A percentile compares a stretch with the other conserved stretches of the same genome.
These are phyloP conservation scores for Dinocampus coccinellae DNA, from an alignment of 2,888 invertebrate genomes.

Conservation along the genomic window DNA sequence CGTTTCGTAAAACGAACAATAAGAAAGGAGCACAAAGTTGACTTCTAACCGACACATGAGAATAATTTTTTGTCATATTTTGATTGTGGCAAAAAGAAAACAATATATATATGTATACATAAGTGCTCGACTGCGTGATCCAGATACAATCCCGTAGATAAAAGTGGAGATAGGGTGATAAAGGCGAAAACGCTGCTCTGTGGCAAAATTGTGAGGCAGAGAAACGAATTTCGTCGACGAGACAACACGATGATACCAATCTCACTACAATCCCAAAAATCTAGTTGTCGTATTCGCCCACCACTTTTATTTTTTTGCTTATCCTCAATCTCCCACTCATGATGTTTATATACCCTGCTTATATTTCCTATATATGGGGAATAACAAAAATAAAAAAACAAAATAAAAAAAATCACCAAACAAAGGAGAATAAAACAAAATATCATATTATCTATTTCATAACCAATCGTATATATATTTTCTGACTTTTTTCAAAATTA, in stretches of 20 bases:
- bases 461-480: neutral
- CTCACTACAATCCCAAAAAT: slow-evolving; percentile 42
- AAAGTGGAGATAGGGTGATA: slow-evolving; percentile 29
- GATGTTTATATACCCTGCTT: neutral
- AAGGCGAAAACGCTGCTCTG: slow-evolving; percentile 17
- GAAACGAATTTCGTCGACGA: slow-evolving; percentile 37
- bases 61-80: neutral
- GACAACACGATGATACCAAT: slow-evolving; percentile 40
- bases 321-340: neutral
- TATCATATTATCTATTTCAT: neutral
- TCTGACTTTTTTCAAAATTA: neutral
- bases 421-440: too few species aligned
- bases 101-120: neutral
- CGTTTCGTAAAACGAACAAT: neutral
- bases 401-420: too few species aligned
- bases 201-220: slow-evolving; percentile 23
- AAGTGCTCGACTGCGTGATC: slow-evolving; percentile 12
- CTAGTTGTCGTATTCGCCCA: slow-evolving; percentile 36
- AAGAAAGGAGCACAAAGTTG: neutral
- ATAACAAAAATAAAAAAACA: too few species aligned
- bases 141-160: slow-evolving; percentile 21
- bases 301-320: slow-evolving; percentile 27
- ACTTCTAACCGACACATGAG: neutral
- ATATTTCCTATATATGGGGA: too few species aligned
- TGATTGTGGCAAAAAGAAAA: neutral